These are phyloP conservation scores for Eupithecia dodoneata DNA, from an alignment of 2,888 invertebrate genomes.

Conservation along the genomic window DNA sequence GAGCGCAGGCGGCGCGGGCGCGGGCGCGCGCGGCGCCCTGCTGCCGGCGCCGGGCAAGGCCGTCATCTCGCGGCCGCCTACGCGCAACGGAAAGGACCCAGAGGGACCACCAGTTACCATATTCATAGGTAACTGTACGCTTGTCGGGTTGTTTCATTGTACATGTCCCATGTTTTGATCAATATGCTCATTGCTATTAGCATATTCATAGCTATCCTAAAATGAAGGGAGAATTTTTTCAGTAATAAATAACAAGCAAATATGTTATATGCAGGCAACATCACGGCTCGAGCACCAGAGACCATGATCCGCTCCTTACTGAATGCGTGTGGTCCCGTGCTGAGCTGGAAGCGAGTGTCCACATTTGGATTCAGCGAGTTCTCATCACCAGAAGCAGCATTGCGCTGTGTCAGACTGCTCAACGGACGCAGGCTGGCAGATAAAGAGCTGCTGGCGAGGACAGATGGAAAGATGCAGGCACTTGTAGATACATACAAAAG, in stretches of 20 bases:
- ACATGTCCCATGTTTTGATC: no score
- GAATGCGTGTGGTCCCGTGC: constrained; percentile 96
- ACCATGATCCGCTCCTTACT: constrained; percentile 96
- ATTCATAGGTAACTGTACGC: constrained; percentile 85
- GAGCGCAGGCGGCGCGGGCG: constrained; percentile 39
- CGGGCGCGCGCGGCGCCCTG: constrained; percentile 51
- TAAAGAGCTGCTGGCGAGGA: constrained; percentile 96
- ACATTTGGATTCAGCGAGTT: constrained; percentile 99
- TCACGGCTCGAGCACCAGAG: constrained; percentile 97
- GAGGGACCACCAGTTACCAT: constrained; percentile 97
- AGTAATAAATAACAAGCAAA: not conserved
- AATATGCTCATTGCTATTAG: no score
- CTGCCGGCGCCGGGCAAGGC: constrained; percentile 62
- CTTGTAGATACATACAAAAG: constrained; percentile 97
- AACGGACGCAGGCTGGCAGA: constrained; percentile 97
- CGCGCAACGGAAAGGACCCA: constrained; percentile 65
- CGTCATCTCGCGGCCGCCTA: constrained; percentile 67
- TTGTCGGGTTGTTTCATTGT: not conserved
- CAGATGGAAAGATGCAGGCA: constrained; percentile 98
- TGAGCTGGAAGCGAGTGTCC: constrained; percentile 98
- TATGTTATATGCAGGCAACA: constrained; percentile 51
- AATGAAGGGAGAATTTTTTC: not conserved
- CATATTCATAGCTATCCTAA: no score
- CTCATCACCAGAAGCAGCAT: constrained; percentile 95
- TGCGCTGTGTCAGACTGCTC: constrained; percentile 95